phyloP scores from a whole-genome alignment of 1,140 invertebrate genomes.

The Sminthurinus signatus region DNA sequence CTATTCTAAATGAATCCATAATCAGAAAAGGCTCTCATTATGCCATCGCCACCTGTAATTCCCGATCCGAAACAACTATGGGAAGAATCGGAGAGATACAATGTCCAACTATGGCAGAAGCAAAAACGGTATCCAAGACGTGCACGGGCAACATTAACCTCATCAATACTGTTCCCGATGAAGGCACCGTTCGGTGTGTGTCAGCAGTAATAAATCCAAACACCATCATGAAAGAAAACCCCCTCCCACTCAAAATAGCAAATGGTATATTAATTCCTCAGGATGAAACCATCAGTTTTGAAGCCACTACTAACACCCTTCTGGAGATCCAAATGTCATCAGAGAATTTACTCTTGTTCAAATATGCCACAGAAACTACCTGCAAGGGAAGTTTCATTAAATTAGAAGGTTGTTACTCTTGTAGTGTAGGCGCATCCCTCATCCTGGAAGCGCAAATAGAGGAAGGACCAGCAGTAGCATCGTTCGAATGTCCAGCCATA shows the following conservation, averaged over 20 bases:
- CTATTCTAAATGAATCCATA: background rate
- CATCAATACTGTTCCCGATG: background rate
- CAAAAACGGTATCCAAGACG: background rate
- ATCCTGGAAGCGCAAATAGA: background rate
- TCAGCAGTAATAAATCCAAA: background rate
- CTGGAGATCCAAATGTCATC: conserved; percentile 3
- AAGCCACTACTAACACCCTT: background rate
- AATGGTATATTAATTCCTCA: background rate
- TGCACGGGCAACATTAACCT: background rate
- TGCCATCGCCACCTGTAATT: background rate
- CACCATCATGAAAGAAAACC: background rate
- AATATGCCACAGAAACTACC: background rate
- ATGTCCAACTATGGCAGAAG: background rate
- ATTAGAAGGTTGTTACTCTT: background rate
- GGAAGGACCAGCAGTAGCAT: background rate
- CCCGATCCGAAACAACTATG: background rate
- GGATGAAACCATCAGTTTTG: background rate
- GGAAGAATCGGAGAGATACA: conserved; percentile 2
- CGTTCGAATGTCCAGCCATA: background rate
- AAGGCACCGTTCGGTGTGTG: background rate
- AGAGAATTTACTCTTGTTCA: background rate
- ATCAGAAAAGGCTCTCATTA: background rate
- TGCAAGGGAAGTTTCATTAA: background rate
- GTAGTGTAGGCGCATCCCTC: background rate
- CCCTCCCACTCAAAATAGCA: background rate